These are phyloP conservation scores for Pecten maximus DNA, from an alignment of 2,888 invertebrate genomes.

Conservation along the genomic window DNA sequence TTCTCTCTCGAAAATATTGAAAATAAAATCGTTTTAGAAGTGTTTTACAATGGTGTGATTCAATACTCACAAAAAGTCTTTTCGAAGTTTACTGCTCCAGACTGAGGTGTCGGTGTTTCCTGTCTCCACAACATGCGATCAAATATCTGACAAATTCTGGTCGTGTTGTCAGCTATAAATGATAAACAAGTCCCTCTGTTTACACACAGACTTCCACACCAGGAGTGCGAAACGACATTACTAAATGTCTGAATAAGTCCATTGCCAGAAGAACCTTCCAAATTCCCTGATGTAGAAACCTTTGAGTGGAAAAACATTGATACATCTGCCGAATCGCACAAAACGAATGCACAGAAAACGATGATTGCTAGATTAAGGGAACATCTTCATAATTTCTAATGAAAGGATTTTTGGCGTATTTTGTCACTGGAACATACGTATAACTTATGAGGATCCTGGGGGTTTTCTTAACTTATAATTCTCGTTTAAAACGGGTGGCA, in stretches of 20 bases:
- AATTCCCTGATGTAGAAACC: background rate
- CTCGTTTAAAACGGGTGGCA: background rate
- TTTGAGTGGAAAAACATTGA: background rate
- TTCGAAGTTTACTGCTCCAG: background rate
- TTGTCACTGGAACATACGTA: too few species aligned
- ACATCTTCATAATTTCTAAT: background rate
- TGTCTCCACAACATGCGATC: background rate
- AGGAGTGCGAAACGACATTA: background rate
- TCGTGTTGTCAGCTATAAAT: background rate
- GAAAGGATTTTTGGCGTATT: background rate
- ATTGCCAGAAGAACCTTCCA: background rate
- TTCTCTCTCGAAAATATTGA: too few species aligned
- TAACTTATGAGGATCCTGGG: too few species aligned
- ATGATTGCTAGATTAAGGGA: background rate
- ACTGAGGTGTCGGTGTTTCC: background rate
- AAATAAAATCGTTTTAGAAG: too few species aligned
- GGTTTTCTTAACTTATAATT: background rate
- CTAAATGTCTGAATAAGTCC: background rate
- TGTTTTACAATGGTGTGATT: too few species aligned
- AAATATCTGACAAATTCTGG: background rate
- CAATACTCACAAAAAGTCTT: background rate
- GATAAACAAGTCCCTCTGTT: background rate
- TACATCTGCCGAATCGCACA: background rate
- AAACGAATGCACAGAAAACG: background rate
- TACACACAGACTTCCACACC: background rate